Evolutionary conservation across 2,888 invertebrate species (phyloP).

Genomic region (Trachelus tabidus): DNA sequence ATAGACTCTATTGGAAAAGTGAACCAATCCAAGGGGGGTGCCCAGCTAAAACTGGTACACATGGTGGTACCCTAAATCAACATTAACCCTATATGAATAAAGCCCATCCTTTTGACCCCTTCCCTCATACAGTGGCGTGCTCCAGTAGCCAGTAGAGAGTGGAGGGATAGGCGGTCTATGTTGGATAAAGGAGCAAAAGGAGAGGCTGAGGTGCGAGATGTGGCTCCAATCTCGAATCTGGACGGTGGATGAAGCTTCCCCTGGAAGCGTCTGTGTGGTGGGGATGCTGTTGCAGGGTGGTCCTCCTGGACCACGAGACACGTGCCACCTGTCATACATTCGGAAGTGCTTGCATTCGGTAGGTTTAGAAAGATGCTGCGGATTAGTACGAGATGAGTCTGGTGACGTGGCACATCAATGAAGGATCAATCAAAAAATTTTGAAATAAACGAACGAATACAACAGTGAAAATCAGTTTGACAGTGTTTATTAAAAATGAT

Average conservation of each 20-base stretch:
- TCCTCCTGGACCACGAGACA: slow-evolving; percentile 52
- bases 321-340: slow-evolving; percentile 58
- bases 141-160: slow-evolving; percentile 24
- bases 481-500: neutral
- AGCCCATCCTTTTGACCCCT: slow-evolving; percentile 36
- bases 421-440: neutral
- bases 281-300: slow-evolving; percentile 45
- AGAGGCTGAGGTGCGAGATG: slow-evolving; percentile 36
- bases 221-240: slow-evolving; percentile 32
- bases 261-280: slow-evolving; percentile 37
- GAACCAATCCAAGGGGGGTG: neutral
- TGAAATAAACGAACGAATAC: neutral
- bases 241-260: slow-evolving; percentile 42
- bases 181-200: neutral
- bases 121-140: slow-evolving; percentile 27
- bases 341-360: slow-evolving; percentile 43
- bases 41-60: neutral
- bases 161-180: neutral
- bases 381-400: slow-evolving; percentile 29
- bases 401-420: neutral
- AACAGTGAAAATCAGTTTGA: neutral
- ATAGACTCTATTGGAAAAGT: neutral
- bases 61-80: slow-evolving; percentile 14
- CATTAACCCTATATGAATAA: slow-evolving; percentile 38
- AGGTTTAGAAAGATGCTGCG: slow-evolving; percentile 25